These are phyloP conservation scores for Poicephalus gulielmi DNA, from an alignment of 2,113 vertebrate genomes.

Conservation along the genomic window DNA sequence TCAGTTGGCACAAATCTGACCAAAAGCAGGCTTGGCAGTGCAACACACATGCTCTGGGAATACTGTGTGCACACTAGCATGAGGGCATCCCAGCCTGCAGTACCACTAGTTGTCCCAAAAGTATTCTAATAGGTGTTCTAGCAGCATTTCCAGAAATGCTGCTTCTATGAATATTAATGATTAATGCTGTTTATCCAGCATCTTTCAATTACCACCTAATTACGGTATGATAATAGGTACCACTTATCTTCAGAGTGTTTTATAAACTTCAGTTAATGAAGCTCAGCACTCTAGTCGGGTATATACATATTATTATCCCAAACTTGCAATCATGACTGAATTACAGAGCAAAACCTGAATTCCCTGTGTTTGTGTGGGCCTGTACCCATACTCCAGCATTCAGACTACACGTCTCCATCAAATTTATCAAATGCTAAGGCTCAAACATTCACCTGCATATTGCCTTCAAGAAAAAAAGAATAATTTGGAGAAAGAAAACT, in stretches of 20 bases:
- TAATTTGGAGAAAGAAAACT: slow-evolving; percentile 40
- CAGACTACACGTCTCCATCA: not conserved
- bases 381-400: not conserved
- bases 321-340: not conserved
- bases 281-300: slow-evolving; percentile 9
- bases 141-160: slow-evolving; percentile 23
- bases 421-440: not conserved
- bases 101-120: not conserved
- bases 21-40: not conserved
- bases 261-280: slow-evolving; percentile 56
- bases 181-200: slow-evolving; percentile 62
- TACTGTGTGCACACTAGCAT: not conserved
- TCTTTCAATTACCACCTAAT: slow-evolving; percentile 69
- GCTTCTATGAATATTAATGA: slow-evolving; percentile 59
- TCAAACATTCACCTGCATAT: not conserved
- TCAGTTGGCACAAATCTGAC: not conserved
- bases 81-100: not conserved
- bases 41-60: rapidly evolving
- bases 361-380: not conserved
- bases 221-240: slow-evolving; percentile 55
- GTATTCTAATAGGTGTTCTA: not conserved
- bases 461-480: slow-evolving; percentile 39
- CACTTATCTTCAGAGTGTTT: slow-evolving; percentile 62
- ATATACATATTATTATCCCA: not conserved
- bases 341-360: not conserved